Base-by-base conservation (phyloP, 1,140 invertebrate species). In the Temnothorax nylanderi region DNA sequence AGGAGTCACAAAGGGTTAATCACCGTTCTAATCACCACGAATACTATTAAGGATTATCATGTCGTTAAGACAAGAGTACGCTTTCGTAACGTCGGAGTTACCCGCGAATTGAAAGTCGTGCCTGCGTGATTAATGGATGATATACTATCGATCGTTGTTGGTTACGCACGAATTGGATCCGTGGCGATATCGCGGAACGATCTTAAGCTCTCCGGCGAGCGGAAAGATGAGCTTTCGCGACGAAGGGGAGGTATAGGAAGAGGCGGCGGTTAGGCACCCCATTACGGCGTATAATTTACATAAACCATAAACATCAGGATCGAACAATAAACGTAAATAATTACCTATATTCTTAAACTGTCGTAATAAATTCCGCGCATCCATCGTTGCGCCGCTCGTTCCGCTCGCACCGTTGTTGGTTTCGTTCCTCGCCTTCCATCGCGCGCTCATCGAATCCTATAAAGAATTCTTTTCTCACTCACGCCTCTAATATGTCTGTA, bases 251-350 rank as follows among this genome's bases (percentile, higher is more conserved):
- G 21, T 41, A 62, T 16, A 44, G 18, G 37, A 67, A 54, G 34
- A 37, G 18, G n/a, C 21, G 49, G 16, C 16, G 41, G 34, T 78
- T 82, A 86, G 65, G 78, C 72, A 87, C 47, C 82, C 89, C 86
- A 88, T 91, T 91, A 87, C n/a, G 64, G 56, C 75, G 76, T 86
- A 89, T 91, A 90, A 92, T 92, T 92, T 92, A 88, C 91, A 92
- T 92, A 92, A 90, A 91, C 88, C 85, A 91, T 92, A 92, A 92
- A 92, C 87, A 91, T 92, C 88, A 90, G 41, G 80, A 90, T 92
- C 76, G 90, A 89, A 92, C 91, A 89, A 92, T 91, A 91, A 92
- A 92, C 87, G 89, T 92, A 92, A 92, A 92, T 92, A 90, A 92
- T 92, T 92, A 92, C 85, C 88, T 90, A 85, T 89, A 92, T 92